phyloP scores from a whole-genome alignment of 2,797 vertebrate genomes.

The Petrocephalus sullivani region DNA sequence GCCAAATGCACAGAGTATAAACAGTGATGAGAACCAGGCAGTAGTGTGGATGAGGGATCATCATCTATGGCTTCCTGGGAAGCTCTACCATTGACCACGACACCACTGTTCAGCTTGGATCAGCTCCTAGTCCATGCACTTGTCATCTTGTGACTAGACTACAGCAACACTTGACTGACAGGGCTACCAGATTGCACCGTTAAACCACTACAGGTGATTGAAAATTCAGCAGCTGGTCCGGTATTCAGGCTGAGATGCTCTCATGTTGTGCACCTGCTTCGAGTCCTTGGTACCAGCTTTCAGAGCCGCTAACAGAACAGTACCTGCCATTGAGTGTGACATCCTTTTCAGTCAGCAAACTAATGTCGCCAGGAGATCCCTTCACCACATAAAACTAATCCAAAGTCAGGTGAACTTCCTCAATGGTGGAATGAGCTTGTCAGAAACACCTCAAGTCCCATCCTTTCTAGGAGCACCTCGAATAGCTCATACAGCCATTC shows the following conservation, averaged over 20 bases:
- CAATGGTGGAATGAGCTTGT: not conserved
- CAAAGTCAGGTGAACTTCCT: not conserved
- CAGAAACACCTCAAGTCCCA: not conserved
- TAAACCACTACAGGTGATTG: not conserved
- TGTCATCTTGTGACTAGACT: not conserved
- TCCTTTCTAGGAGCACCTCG: not conserved
- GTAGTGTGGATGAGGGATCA: not conserved
- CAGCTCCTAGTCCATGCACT: not conserved
- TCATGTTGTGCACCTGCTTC: not conserved
- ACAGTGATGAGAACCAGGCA: not conserved
- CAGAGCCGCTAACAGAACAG: not conserved
- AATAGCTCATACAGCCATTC: not conserved
- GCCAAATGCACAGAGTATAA: not conserved
- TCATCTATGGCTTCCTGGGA: not conserved
- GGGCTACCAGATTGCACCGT: not conserved
- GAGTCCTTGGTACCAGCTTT: not conserved
- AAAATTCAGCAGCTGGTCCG: not conserved
- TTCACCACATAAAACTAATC: not conserved
- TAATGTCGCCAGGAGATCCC: not conserved
- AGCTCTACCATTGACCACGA: not conserved
- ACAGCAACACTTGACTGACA: not conserved
- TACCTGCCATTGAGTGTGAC: not conserved
- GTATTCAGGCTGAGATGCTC: not conserved
- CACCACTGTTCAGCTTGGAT: not conserved
- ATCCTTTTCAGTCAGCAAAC: not conserved